Evolutionary conservation across 1,140 invertebrate species (phyloP).

Genomic region (Bombus fervidus): DNA sequence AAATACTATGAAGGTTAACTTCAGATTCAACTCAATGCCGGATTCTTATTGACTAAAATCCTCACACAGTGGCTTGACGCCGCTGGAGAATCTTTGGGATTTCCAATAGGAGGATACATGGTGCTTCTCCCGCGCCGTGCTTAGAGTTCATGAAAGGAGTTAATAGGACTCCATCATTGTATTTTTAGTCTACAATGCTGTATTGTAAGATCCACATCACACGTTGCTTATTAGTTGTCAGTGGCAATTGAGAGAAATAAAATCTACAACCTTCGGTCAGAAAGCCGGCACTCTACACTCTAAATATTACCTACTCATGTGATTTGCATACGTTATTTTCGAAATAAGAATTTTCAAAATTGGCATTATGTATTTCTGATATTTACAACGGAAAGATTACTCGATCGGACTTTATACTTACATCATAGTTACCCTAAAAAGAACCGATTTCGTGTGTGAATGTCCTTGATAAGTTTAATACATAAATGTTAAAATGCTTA

Average conservation of each 20-base stretch:
- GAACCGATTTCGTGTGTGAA: not conserved
- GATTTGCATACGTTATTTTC: not conserved
- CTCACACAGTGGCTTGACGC: no score
- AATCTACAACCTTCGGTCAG: not conserved
- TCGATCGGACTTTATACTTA: not conserved
- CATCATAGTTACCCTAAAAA: not conserved
- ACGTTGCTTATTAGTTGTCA: not conserved
- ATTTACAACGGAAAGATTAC: not conserved
- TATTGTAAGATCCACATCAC: not conserved
- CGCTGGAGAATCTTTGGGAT: no score
- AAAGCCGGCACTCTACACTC: no score
- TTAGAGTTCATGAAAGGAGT: no score
- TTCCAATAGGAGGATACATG: no score
- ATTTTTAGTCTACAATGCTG: not conserved
- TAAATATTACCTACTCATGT: not conserved
- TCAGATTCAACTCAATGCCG: no score
- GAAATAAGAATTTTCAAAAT: not conserved
- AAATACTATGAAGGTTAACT: not conserved
- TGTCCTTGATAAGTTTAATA: not conserved
- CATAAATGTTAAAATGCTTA: not conserved
- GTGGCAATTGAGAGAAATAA: not conserved
- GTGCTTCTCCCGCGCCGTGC: no score
- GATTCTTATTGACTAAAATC: no score
- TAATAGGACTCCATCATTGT: not conserved
- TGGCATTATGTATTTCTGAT: not conserved